phyloP scores from a whole-genome alignment of 2,113 vertebrate species.

The Podilymbus podiceps region DNA sequence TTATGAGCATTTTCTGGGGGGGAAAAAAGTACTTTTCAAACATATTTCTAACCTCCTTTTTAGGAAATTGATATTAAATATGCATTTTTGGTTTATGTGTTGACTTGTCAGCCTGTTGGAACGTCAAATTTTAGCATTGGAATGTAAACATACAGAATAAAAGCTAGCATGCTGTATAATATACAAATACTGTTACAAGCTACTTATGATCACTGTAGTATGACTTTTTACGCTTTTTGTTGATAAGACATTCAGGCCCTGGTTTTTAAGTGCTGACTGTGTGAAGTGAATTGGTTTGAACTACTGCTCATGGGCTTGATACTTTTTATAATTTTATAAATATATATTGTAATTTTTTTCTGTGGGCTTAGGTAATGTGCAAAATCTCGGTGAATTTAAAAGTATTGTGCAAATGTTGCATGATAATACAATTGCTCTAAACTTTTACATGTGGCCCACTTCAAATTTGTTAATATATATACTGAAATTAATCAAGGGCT shows the following conservation, averaged over 20 bases:
- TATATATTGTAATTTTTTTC: not conserved
- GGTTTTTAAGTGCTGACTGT: not conserved
- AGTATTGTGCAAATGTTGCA: not conserved
- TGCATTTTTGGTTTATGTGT: not conserved
- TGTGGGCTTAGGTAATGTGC: not conserved
- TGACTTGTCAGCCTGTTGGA: not conserved
- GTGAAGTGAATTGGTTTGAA: not conserved
- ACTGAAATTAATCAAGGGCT: not conserved
- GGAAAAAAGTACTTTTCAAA: not conserved
- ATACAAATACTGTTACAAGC: not conserved
- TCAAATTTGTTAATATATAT: not conserved
- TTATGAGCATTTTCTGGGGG: not conserved
- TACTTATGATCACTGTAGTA: not conserved
- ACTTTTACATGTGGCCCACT: not conserved
- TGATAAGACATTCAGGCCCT: not conserved
- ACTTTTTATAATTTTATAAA: not conserved
- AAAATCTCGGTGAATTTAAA: not conserved
- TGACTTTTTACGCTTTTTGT: not conserved
- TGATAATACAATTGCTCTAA: not conserved
- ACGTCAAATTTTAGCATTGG: not conserved
- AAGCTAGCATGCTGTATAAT: not conserved
- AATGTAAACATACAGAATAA: not conserved
- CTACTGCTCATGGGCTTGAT: not conserved
- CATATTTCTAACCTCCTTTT: not conserved
- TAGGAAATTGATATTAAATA: not conserved